A percentile compares a stretch with the other conserved stretches of the same genome.
Conservation (phyloP, 2,888 invertebrate species). For the Clostera curtula region DNA sequence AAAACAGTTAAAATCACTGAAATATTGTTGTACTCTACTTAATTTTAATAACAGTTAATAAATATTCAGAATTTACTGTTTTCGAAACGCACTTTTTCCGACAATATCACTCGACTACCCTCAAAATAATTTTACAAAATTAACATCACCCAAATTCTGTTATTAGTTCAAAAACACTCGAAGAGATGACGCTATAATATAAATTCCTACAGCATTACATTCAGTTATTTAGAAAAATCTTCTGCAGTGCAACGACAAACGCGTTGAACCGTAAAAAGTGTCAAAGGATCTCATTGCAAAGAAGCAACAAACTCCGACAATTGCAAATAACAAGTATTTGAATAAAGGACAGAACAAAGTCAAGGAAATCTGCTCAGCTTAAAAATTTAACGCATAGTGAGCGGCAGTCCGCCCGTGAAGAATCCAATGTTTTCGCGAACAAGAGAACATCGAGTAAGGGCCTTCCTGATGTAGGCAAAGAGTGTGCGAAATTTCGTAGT, state of each 20-base stretch:
- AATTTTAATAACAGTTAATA: too few relatives aligned
- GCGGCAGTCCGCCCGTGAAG: conserved; percentile 47
- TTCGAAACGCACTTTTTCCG: too few relatives aligned
- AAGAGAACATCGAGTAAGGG: conserved; percentile 51
- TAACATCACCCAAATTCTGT: too few relatives aligned
- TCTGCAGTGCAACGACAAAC: neutral
- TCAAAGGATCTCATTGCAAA: conserved; percentile 12
- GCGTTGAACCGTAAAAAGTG: conserved; percentile 1
- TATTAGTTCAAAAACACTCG: too few relatives aligned
- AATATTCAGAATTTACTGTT: too few relatives aligned
- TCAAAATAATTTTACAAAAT: too few relatives aligned
- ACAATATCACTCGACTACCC: too few relatives aligned
- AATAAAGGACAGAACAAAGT: conserved; percentile 39
- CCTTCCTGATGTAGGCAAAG: too few relatives aligned
- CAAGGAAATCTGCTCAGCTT: conserved; percentile 40
- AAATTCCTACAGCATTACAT: conserved; percentile 9
- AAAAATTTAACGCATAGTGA: conserved; percentile 64
- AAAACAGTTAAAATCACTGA: too few relatives aligned
- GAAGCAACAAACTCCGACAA: conserved; percentile 15
- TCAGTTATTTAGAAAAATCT: neutral
- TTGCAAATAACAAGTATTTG: conserved; percentile 36
- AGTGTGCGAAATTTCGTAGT: too few relatives aligned
- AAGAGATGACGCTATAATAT: too few relatives aligned
- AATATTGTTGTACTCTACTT: too few relatives aligned
- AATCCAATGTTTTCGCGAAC: conserved; percentile 35